Base-by-base conservation (phyloP, 2,888 invertebrate genomes). In the Hydriomena furcata region DNA sequence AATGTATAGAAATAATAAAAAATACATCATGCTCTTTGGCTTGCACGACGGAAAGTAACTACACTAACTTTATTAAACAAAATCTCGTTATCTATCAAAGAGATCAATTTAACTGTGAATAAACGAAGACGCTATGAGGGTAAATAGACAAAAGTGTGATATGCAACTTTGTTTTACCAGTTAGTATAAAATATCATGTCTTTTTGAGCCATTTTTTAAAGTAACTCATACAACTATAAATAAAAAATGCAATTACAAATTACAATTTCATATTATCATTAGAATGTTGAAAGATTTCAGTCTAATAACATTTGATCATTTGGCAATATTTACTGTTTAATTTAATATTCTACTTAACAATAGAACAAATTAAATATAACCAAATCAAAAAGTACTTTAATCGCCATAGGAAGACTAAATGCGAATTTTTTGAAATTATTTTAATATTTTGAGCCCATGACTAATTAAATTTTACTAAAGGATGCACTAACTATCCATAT, bases 1-100 rank as follows among this genome's bases (percentile, higher is more conserved):
- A 78, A 79, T 82, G 78, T 86, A 84, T 79, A 84, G 80, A 87
- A 87, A 87, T 78, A 76, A 85, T 83, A 85, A 82, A 60, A 83
- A 88, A 87, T 81, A 86, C 88, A 87, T 89, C 89, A 89, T 88
- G 89, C 89, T 90, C 89, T 90, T 87, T 90, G 89, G 89, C 87
- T 86, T 88, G 89, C 88, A 89, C 87, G 89, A 88, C 85, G 85
- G 79, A 86, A 74, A 82, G 66, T 81, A 78, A 78, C 71, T 73
- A 76, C 72, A 82, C 71, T 68, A 74, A 64, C 28, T 57, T 71
- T 28, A 76, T 71, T 73, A 70, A 80, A 79, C 61, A 68, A 68
- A 80, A 80, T 80, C 76, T 82, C 77, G 76, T 77, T 76, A 80
- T 71, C 75, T 81, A 84, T 79, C 30, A 83, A 72, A 74, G 87